These are phyloP conservation scores for Axea sp. DNA, from an alignment of 2,888 invertebrate genomes.

Conservation along the genomic window DNA sequence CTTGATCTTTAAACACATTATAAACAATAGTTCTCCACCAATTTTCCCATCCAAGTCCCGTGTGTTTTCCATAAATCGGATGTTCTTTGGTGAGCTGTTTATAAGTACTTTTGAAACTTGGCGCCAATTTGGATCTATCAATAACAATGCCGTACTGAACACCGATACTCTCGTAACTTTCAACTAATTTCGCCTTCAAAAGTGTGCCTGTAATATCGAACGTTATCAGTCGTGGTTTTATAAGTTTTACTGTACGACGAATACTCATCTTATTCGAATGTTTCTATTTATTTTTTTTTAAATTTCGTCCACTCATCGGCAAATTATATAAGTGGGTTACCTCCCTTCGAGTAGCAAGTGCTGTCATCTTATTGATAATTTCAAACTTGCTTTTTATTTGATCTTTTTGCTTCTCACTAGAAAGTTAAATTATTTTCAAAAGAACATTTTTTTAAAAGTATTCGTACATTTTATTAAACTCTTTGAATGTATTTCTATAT, in stretches of 20 bases:
- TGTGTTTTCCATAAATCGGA: slow-evolving; percentile 89
- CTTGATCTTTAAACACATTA: slow-evolving; percentile 83
- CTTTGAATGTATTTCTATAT: too few species aligned
- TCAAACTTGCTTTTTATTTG: too few species aligned
- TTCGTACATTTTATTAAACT: too few species aligned
- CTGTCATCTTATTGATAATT: too few species aligned
- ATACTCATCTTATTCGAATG: too few species aligned
- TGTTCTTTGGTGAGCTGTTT: slow-evolving; percentile 83
- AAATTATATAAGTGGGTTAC: too few species aligned
- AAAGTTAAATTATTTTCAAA: too few species aligned
- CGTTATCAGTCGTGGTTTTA: slow-evolving; percentile 85
- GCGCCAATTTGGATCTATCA: slow-evolving; percentile 82
- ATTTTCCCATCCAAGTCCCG: slow-evolving; percentile 85
- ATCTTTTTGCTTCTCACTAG: too few species aligned
- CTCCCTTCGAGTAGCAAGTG: too few species aligned
- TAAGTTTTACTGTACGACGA: slow-evolving; percentile 80
- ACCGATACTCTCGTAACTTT: slow-evolving; percentile 87
- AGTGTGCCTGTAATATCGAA: slow-evolving; percentile 94
- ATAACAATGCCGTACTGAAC: slow-evolving; percentile 83
- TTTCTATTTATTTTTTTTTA: too few species aligned
- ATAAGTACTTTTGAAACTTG: slow-evolving; percentile 85
- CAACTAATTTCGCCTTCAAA: slow-evolving; percentile 78
- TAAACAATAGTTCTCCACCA: slow-evolving; percentile 91
- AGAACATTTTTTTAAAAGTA: too few species aligned
- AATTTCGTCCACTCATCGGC: too few species aligned